A percentile compares a stretch with the other conserved stretches of the same genome.
Evolutionary conservation across 2,797 vertebrate genomes (phyloP).

Genomic region (Threskiornis aethiopicus): DNA sequence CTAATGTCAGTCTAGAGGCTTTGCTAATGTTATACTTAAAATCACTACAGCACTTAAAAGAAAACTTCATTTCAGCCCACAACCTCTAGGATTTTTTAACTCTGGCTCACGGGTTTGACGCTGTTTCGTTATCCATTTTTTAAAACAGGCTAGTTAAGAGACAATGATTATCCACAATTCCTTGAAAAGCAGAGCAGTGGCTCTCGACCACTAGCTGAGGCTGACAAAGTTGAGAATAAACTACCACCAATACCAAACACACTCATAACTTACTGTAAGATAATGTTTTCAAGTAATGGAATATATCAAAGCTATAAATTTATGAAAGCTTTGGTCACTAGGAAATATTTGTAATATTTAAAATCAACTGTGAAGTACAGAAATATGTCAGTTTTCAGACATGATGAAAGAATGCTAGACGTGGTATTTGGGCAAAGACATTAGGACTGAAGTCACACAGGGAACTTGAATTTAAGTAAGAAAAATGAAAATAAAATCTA

Average conservation of each 20-base stretch:
- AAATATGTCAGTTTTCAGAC: neutral
- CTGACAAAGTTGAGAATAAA: neutral
- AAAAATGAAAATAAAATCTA: neutral
- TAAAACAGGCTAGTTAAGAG: neutral
- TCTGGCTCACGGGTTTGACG: neutral
- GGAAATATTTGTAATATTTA: neutral
- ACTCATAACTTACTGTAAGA: neutral
- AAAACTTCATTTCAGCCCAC: neutral
- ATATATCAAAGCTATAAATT: neutral
- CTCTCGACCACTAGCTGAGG: neutral
- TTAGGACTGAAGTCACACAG: rapidly evolving
- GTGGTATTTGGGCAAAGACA: neutral
- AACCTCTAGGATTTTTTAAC: neutral
- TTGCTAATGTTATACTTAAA: neutral
- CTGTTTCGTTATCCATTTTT: neutral
- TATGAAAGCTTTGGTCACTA: neutral
- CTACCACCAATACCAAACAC: neutral
- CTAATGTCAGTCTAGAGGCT: neutral
- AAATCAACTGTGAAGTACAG: neutral
- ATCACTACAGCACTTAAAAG: neutral
- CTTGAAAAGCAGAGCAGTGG: neutral
- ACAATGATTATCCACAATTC: neutral
- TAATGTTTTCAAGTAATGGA: neutral
- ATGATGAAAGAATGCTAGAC: neutral
- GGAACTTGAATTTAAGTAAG: neutral